Conservation (phyloP, 2,888 invertebrate genomes). For the Spilosoma lubricipeda region DNA sequence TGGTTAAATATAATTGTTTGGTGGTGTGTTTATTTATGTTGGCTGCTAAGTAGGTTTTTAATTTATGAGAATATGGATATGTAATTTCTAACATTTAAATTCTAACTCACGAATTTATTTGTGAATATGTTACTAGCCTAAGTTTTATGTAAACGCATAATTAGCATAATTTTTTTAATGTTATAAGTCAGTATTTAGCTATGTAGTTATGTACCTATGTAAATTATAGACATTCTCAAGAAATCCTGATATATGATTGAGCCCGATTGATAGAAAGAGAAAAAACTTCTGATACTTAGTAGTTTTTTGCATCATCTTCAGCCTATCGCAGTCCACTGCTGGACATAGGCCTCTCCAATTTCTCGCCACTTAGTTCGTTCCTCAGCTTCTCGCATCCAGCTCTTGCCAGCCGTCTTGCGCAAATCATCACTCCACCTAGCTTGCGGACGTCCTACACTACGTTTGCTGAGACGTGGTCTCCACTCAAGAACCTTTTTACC, state of each 20-base stretch:
- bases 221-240: neutral
- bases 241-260: neutral
- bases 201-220: neutral
- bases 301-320: too few relatives aligned
- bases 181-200: neutral
- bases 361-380: too few relatives aligned
- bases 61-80: neutral
- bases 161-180: neutral
- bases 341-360: too few relatives aligned
- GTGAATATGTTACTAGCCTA: neutral
- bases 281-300: neutral
- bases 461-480: too few relatives aligned
- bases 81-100: constrained; percentile 5
- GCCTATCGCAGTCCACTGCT: too few relatives aligned
- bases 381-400: too few relatives aligned
- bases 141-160: constrained; percentile 8
- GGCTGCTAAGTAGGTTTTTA: neutral
- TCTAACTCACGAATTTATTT: constrained; percentile 4
- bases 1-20: neutral
- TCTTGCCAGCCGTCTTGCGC: too few relatives aligned
- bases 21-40: neutral
- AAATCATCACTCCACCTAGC: too few relatives aligned
- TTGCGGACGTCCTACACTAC: too few relatives aligned
- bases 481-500: too few relatives aligned
- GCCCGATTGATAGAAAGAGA: neutral